Base-by-base conservation (phyloP, 2,888 invertebrate genomes). In the Fissipunctia ypsillon region DNA sequence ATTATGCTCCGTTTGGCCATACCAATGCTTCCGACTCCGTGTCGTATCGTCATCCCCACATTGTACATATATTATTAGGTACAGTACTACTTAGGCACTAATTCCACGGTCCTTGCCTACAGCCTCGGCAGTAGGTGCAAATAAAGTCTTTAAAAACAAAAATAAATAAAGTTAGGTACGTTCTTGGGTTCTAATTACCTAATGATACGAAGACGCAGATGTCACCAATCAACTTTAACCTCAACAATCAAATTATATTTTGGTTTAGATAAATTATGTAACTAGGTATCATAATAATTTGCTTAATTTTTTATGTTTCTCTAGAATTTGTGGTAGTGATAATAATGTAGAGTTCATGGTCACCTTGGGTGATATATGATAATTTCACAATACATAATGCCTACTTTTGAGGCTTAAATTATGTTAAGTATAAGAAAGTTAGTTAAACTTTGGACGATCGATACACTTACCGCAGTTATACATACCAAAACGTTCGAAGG, bases 151-250 rank as follows among this genome's bases (percentile, higher is more conserved):
- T 41, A 31, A 43, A 43, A 57, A 56, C 9, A 67, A 48, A n/a
- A 35, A n/a, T 35, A 35, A 54, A 22, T 71, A 19, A 25, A 56
- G 16, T 28, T 56, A 28, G 1, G 3, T 28, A 28, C 6, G 6
- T 35, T n/a, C 0, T 28, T 22, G 14, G 4, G 6, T 38, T 69
- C 19, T 68, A 9, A 45, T 56, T 38, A 48, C 41, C 25, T 22
- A 25, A 50, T 50, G 57, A 52, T 3, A 52, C 22, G 14, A 35
- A 31, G 25, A 57, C n/a, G 28, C n/a, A 35, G 54, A 52, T 50
- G 16, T 81, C 28, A n/a, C 45, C 28, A 25, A 50, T 65, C 19
- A 81, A 59, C 76, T 81, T 76, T 76, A 59, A 81, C 77, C 66
- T 64, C 35, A 43, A 25, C 25, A 25, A 52, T 52, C n/a, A 61